A percentile compares a stretch with the other conserved stretches of the same genome.
These are phyloP conservation scores for Genyomyrus donnyi DNA, from an alignment of 2,113 vertebrate genomes.

Conservation along the genomic window DNA sequence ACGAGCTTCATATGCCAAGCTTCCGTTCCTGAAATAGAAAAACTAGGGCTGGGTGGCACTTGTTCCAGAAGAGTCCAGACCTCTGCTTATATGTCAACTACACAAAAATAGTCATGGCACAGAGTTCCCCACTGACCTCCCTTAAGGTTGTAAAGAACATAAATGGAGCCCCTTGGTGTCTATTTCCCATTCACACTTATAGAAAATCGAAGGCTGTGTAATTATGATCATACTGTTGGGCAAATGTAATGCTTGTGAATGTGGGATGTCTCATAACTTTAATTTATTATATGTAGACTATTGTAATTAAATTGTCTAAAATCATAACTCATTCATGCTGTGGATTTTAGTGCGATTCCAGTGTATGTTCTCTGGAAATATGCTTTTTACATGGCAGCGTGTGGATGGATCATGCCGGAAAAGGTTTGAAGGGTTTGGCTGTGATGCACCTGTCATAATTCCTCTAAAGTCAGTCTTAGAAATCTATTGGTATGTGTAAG, in stretches of 20 bases:
- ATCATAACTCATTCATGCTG: neutral
- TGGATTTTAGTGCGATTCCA: neutral
- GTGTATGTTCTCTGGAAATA: neutral
- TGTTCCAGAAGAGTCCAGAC: conserved; percentile 28
- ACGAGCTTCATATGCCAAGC: neutral
- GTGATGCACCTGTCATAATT: neutral
- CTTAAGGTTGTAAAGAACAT: neutral
- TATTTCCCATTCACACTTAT: neutral
- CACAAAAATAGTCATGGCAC: conserved; percentile 27
- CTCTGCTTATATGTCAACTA: conserved; percentile 25
- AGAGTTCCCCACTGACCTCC: neutral
- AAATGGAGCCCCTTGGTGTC: neutral
- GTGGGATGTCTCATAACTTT: neutral
- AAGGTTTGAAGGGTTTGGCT: neutral
- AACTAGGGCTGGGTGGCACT: conserved; percentile 1
- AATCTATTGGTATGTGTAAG: neutral
- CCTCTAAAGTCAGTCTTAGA: neutral
- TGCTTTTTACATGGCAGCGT: neutral
- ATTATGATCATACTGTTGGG: neutral
- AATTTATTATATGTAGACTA: neutral
- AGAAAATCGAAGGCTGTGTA: neutral
- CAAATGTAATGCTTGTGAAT: neutral
- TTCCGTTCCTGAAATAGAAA: neutral
- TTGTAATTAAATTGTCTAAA: neutral
- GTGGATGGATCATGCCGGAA: neutral